phyloP scores from a whole-genome alignment of 2,113 vertebrate species.

The Bagarius yarrelli region DNA sequence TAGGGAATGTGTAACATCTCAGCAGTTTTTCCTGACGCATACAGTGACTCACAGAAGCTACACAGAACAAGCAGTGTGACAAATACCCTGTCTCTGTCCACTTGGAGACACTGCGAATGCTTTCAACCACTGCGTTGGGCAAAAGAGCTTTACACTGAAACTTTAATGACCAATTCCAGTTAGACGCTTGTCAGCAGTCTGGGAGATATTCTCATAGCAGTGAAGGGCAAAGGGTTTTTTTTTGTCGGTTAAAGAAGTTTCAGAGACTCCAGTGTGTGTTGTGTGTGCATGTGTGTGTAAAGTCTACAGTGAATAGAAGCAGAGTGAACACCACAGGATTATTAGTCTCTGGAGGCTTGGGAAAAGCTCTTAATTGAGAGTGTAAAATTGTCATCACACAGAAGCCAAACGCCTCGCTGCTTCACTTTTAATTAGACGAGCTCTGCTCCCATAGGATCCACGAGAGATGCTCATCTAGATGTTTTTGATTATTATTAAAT shows the following conservation, averaged over 20 bases:
- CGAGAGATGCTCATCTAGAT: conserved; percentile 23
- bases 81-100: not conserved
- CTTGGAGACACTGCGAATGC: conserved; percentile 27
- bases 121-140: conserved; percentile 11
- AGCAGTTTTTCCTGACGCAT: not conserved
- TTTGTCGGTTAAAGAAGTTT: not conserved
- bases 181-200: conserved; percentile 13
- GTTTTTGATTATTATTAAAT: conserved; percentile 34
- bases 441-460: conserved; percentile 15
- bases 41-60: not conserved
- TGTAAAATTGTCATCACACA: conserved; percentile 19
- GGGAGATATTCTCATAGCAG: conserved; percentile 6
- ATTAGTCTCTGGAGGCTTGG: conserved; percentile 30
- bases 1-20: not conserved
- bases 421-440: conserved; percentile 30
- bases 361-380: conserved; percentile 13
- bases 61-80: not conserved
- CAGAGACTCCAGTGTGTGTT: not conserved
- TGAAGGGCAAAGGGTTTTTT: not conserved
- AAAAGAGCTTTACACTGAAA: conserved; percentile 8
- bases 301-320: not conserved
- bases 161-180: conserved; percentile 33
- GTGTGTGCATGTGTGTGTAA: too few species aligned
- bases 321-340: conserved; percentile 11
- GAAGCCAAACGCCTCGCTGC: not conserved